Evolutionary conservation across 1,140 invertebrate species (phyloP).

Genomic region (Rhysida immarginata): DNA sequence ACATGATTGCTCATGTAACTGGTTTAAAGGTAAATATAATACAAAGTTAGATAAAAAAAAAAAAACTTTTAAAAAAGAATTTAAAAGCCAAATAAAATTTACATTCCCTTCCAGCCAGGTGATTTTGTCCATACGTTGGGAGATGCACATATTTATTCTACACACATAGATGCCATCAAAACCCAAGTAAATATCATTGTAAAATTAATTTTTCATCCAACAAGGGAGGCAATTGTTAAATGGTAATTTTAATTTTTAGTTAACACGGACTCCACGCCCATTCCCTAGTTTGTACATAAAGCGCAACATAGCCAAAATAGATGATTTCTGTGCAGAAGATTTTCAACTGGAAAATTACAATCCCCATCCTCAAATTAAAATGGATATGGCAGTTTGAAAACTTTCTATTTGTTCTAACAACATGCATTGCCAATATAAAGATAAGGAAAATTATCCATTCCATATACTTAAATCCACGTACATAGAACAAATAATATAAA

Average conservation of each 20-base stretch:
- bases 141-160: constrained; percentile 90
- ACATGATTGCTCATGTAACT: constrained; percentile 93
- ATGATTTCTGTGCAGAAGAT: constrained; percentile 80
- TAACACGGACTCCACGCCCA: constrained; percentile 41
- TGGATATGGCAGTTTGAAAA: constrained; percentile 94
- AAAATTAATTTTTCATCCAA: not conserved
- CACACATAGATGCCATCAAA: constrained; percentile 73
- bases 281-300: constrained; percentile 73
- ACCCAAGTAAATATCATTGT: constrained; percentile 42
- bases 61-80: no score
- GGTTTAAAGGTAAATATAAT: constrained; percentile 55
- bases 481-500: no score
- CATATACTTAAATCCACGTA: no score
- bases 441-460: no score
- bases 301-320: constrained; percentile 54
- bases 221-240: not conserved
- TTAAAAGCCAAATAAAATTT: no score
- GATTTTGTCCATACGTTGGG: constrained; percentile 95
- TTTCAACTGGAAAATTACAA: constrained; percentile 78
- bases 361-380: constrained; percentile 76
- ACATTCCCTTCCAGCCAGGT: no score
- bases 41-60: no score
- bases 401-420: no score
- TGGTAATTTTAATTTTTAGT: not conserved
- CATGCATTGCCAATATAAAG: no score